Conservation (phyloP, 1,140 invertebrate species). For the Lordiphosa collinella region DNA sequence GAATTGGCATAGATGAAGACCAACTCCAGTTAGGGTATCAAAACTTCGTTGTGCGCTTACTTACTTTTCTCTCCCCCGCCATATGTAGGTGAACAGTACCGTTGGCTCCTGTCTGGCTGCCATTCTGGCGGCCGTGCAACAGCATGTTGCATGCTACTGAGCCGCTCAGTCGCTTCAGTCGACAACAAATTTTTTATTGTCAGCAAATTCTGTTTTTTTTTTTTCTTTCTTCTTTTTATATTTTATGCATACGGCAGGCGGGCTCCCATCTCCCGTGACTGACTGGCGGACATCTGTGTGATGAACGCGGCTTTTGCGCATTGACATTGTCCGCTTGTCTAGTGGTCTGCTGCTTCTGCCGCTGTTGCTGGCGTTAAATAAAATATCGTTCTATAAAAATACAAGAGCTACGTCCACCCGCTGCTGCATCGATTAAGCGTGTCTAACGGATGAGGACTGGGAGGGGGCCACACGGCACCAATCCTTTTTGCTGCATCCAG, state of each 20-base stretch:
- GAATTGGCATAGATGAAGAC: no score
- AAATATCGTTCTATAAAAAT: slow-evolving; percentile 71
- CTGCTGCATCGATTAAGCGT: slow-evolving; percentile 69
- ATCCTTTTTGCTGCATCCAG: slow-evolving; percentile 39
- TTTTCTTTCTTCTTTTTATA: slow-evolving; percentile 49
- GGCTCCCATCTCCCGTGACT: no score
- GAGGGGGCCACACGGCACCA: slow-evolving; percentile 4
- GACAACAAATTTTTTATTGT: slow-evolving; percentile 71
- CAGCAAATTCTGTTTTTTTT: slow-evolving; percentile 58
- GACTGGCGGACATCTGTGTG: slow-evolving; percentile 38
- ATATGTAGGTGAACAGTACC: slow-evolving; percentile 38
- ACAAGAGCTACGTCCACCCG: slow-evolving; percentile 5
- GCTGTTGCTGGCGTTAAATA: slow-evolving; percentile 65
- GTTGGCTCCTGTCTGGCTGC: slow-evolving; percentile 38
- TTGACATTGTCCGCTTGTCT: slow-evolving; percentile 52
- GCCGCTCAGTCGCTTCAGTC: slow-evolving; percentile 38
- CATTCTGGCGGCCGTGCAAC: slow-evolving; percentile 53
- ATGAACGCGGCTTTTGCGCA: slow-evolving; percentile 56
- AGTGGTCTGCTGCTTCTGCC: slow-evolving; percentile 2
- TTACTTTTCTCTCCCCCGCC: neutral
- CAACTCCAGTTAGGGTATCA: neutral
- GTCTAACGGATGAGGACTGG: slow-evolving; percentile 26
- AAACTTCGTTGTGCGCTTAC: neutral
- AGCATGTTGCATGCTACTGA: slow-evolving; percentile 74
- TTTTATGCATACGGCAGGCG: slow-evolving; percentile 43